Percentiles rank a stretch among this genome's conserved stretches.
phyloP scores from a whole-genome alignment of 2,888 invertebrate genomes.

The Synergus itoensis region DNA sequence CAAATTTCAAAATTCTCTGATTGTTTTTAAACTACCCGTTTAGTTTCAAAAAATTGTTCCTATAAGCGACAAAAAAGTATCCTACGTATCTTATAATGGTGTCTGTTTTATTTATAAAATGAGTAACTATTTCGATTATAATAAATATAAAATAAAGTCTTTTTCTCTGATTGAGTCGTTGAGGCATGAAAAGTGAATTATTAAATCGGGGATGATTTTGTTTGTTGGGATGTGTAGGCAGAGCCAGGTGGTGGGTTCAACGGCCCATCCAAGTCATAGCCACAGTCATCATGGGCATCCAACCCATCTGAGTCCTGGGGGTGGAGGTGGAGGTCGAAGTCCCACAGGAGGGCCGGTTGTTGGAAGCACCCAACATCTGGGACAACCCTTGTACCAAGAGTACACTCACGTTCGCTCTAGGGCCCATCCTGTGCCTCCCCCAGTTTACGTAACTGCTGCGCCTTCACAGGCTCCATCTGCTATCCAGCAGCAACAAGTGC shows the following conservation, averaged over 20 bases:
- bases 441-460: slow-evolving; percentile 85
- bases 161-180: no score
- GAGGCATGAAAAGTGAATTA: slow-evolving; percentile 56
- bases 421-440: slow-evolving; percentile 81
- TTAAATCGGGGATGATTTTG: slow-evolving; percentile 63
- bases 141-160: no score
- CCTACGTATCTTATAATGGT: no score
- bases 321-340: slow-evolving; percentile 71
- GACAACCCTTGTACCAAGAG: slow-evolving; percentile 83
- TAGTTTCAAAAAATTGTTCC: no score
- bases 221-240: slow-evolving; percentile 69
- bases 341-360: slow-evolving; percentile 75
- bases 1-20: no score
- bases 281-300: slow-evolving; percentile 75
- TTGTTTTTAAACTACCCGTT: no score
- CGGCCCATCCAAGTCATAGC: slow-evolving; percentile 74
- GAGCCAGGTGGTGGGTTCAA: slow-evolving; percentile 75
- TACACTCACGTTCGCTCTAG: slow-evolving; percentile 75
- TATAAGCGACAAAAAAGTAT: no score
- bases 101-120: no score
- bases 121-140: no score
- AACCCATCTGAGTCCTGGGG: slow-evolving; percentile 72
- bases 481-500: slow-evolving; percentile 76
- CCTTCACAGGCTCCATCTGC: slow-evolving; percentile 76
- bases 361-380: slow-evolving; percentile 80